Percentiles rank a stretch among this genome's conserved stretches.
phyloP scores from a whole-genome alignment of 2,888 invertebrate genomes.

The Pediacus dermestoides region DNA sequence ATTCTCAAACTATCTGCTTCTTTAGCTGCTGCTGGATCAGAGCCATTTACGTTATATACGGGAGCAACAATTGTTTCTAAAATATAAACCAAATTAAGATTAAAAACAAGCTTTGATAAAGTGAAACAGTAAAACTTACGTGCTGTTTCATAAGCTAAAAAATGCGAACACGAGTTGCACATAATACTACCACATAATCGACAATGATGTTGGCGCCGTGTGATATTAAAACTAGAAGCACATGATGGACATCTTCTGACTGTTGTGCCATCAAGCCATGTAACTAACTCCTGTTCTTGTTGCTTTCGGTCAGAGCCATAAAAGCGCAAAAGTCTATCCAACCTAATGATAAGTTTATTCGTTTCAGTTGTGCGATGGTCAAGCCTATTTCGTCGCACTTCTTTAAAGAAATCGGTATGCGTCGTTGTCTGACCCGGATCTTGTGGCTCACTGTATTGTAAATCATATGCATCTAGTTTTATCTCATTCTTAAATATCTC shows the following conservation, averaged over 20 bases:
- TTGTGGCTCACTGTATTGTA: slow-evolving; percentile 57
- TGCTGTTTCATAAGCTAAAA: slow-evolving; percentile 74
- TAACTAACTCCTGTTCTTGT: slow-evolving; percentile 72
- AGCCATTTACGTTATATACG: slow-evolving; percentile 34
- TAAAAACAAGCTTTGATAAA: slow-evolving; percentile 1
- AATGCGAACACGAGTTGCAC: slow-evolving; percentile 88
- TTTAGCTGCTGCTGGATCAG: slow-evolving; percentile 40
- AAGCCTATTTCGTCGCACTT: slow-evolving; percentile 61
- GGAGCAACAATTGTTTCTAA: slow-evolving; percentile 46
- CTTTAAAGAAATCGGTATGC: slow-evolving; percentile 74
- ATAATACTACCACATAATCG: slow-evolving; percentile 90
- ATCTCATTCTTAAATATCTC: slow-evolving; percentile 56
- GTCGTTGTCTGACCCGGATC: slow-evolving; percentile 62
- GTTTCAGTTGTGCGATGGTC: slow-evolving; percentile 92
- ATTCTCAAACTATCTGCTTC: slow-evolving; percentile 62
- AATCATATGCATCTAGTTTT: slow-evolving; percentile 40
- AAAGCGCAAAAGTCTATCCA: slow-evolving; percentile 86
- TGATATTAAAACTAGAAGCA: slow-evolving; percentile 81
- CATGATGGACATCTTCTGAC: slow-evolving; percentile 90
- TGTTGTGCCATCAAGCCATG: slow-evolving; percentile 90
- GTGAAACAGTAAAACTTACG: slow-evolving; percentile 53
- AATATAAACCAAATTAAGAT: no score
- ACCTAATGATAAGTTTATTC: slow-evolving; percentile 88
- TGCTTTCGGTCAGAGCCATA: slow-evolving; percentile 67
- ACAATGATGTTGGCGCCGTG: slow-evolving; percentile 93